phyloP scores from a whole-genome alignment of 1,140 invertebrate genomes.

The Chironomus tepperi region DNA sequence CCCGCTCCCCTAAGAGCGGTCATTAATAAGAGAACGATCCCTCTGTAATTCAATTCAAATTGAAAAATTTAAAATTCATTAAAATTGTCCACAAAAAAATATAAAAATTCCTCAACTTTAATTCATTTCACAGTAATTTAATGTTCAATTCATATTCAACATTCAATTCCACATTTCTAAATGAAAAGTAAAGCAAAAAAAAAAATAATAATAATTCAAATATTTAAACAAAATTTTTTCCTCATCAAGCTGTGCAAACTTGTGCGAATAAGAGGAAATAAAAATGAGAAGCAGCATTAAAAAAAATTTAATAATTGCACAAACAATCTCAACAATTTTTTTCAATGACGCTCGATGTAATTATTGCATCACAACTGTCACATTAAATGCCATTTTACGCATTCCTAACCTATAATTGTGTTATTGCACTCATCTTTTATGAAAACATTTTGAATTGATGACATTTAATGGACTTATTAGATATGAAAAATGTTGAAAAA shows the following conservation, averaged over 20 bases:
- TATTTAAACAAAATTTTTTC: background rate
- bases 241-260: background rate
- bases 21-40: too few species aligned
- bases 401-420: background rate
- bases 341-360: background rate
- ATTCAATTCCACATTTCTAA: too few species aligned
- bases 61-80: too few species aligned
- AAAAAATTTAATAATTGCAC: conserved; percentile 14
- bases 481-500: background rate
- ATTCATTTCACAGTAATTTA: too few species aligned
- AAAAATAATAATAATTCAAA: background rate
- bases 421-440: background rate
- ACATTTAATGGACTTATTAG: background rate
- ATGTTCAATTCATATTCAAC: too few species aligned
- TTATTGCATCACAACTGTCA: conserved; percentile 12
- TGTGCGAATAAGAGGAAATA: background rate
- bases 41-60: too few species aligned
- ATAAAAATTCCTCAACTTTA: too few species aligned
- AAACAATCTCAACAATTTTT: background rate
- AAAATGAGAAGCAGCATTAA: too few species aligned
- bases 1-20: too few species aligned
- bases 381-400: background rate
- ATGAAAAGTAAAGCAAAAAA: too few species aligned
- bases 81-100: too few species aligned
- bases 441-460: too few species aligned